Conservation (phyloP, 2,113 vertebrate species). For the Alethe castanea region DNA sequence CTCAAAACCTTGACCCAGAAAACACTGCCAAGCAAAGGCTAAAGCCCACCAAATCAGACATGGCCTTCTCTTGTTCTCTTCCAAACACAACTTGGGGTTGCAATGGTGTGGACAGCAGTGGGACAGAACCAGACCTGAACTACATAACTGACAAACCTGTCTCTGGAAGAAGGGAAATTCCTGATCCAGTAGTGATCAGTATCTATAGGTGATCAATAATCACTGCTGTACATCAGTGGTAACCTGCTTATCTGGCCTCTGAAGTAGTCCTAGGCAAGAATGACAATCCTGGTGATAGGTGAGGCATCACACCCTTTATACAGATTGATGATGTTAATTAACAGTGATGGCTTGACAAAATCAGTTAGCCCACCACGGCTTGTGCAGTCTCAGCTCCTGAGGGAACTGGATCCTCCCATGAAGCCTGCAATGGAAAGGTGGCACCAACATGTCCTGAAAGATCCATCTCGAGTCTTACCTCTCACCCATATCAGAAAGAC, state of each 20-base stretch:
- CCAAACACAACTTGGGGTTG: neutral
- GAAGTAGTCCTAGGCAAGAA: neutral
- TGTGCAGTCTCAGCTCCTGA: neutral
- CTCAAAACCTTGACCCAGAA: neutral
- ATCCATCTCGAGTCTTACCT: neutral
- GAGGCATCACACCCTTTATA: neutral
- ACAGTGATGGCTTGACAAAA: neutral
- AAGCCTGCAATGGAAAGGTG: neutral
- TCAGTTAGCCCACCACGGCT: neutral
- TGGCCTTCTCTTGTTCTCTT: neutral
- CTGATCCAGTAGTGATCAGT: neutral
- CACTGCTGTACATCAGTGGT: neutral
- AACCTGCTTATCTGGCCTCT: neutral
- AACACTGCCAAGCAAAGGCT: neutral
- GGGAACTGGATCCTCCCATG: neutral
- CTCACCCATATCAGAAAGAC: neutral
- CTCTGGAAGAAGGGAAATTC: neutral
- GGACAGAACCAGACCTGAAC: neutral
- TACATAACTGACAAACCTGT: neutral
- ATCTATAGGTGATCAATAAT: neutral
- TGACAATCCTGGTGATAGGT: neutral
- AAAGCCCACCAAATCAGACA: neutral
- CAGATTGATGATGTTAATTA: neutral
- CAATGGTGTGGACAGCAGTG: neutral
- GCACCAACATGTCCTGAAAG: neutral